phyloP scores from a whole-genome alignment of 2,113 vertebrate genomes.

The Platichthys flesus region DNA sequence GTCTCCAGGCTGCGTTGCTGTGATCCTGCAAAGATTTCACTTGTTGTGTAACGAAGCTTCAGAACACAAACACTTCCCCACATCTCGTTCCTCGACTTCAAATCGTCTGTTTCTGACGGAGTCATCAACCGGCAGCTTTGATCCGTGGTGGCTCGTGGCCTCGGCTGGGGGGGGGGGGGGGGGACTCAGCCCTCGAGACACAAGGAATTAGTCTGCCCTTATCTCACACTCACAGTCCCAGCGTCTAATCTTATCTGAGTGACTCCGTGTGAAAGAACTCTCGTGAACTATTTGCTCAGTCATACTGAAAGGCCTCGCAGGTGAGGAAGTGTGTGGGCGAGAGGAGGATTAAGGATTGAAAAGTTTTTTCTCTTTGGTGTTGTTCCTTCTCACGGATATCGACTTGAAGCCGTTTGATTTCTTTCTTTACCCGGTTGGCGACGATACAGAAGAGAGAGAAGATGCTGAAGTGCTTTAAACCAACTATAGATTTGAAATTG shows the following conservation, averaged over 20 bases:
- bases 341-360: no score
- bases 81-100: not conserved
- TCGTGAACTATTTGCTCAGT: slow-evolving; percentile 42
- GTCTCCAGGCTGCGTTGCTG: slow-evolving; percentile 8
- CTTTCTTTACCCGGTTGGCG: no score
- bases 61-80: slow-evolving; percentile 8
- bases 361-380: no score
- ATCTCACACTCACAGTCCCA: slow-evolving; percentile 73
- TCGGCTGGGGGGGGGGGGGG: slow-evolving; percentile 32
- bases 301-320: slow-evolving; percentile 10
- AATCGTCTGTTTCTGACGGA: not conserved
- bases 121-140: slow-evolving; percentile 9
- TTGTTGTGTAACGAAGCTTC: not conserved
- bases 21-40: slow-evolving; percentile 12
- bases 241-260: slow-evolving; percentile 68
- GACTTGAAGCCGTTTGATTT: no score
- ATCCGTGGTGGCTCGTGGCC: slow-evolving; percentile 22
- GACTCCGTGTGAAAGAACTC: slow-evolving; percentile 52
- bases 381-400: no score
- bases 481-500: no score
- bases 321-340: no score
- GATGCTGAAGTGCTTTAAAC: no score
- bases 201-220: slow-evolving; percentile 66
- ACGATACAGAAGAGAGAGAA: no score
- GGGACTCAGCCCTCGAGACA: slow-evolving; percentile 47